Evolutionary conservation across 2,888 invertebrate genomes (phyloP).

Genomic region (Melanostoma mellinum): DNA sequence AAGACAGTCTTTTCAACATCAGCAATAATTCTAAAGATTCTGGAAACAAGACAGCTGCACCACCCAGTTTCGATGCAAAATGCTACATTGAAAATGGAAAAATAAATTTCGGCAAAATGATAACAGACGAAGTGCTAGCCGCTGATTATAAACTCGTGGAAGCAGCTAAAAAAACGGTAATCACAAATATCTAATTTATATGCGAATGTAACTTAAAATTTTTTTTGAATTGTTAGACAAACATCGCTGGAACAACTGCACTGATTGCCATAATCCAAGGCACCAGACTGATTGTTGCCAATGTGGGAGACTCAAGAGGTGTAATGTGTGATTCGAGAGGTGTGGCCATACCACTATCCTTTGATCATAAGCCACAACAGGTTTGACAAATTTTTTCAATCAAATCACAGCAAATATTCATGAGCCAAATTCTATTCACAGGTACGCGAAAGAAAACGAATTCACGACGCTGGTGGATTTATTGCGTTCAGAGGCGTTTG

Average conservation of each 20-base stretch:
- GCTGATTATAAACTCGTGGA: conserved; percentile 92
- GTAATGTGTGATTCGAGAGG: conserved; percentile 96
- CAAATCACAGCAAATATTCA: background rate
- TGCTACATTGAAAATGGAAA: conserved; percentile 89
- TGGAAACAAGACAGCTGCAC: conserved; percentile 74
- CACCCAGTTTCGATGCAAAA: conserved; percentile 81
- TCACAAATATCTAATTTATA: conserved; percentile 30
- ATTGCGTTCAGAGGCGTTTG: conserved; percentile 98
- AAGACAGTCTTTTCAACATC: conserved; percentile 78
- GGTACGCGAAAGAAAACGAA: conserved; percentile 94
- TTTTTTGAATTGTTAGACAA: conserved; percentile 80
- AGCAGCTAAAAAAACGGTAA: conserved; percentile 88
- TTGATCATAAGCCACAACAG: conserved; percentile 98
- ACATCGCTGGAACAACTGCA: conserved; percentile 94
- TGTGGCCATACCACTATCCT: conserved; percentile 94
- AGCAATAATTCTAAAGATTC: conserved; percentile 75
- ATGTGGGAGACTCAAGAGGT: conserved; percentile 98
- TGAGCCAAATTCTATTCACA: conserved; percentile 78
- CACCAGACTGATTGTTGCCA: conserved; percentile 93
- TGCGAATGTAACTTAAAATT: background rate
- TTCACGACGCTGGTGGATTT: conserved; percentile 97
- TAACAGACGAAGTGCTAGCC: conserved; percentile 93
- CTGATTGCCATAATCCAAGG: conserved; percentile 93
- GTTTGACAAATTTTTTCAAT: conserved; percentile 82
- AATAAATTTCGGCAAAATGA: conserved; percentile 90